phyloP scores from a whole-genome alignment of 2,797 vertebrate species.

The Enteromius treurensis region DNA sequence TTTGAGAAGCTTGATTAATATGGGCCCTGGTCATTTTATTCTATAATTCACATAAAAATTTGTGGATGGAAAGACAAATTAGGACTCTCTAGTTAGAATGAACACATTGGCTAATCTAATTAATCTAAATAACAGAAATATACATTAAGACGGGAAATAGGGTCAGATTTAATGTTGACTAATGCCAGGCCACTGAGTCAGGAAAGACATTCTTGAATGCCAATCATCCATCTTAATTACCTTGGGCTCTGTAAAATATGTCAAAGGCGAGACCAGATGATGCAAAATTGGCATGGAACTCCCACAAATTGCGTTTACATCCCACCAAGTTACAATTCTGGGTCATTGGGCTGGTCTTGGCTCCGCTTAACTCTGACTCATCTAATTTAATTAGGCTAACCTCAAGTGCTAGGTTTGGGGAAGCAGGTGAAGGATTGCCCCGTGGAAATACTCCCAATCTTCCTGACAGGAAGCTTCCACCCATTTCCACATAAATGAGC shows the following conservation, averaged over 20 bases:
- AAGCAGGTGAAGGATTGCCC: conserved; percentile 58
- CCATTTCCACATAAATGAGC: conserved; percentile 50
- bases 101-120: background rate
- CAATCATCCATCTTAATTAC: conserved; percentile 10
- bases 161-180: conserved; percentile 13
- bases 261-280: conserved; percentile 43
- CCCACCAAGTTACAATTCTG: conserved; percentile 36
- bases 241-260: conserved; percentile 31
- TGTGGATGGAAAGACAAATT: background rate
- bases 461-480: conserved; percentile 25
- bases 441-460: conserved; percentile 42
- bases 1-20: too few relatives aligned
- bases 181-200: background rate
- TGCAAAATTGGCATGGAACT: conserved; percentile 34
- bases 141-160: background rate
- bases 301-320: conserved; percentile 39
- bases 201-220: background rate
- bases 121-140: background rate
- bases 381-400: conserved; percentile 57
- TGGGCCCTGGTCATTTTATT: background rate
- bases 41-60: background rate
- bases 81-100: background rate
- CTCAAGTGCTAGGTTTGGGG: conserved; percentile 52
- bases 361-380: conserved; percentile 54
- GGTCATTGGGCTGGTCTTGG: conserved; percentile 41